Evolutionary conservation across 2,888 invertebrate genomes (phyloP), one percentile per base, ranked within the genome.

Genomic region (Monopis laevigella): DNA sequence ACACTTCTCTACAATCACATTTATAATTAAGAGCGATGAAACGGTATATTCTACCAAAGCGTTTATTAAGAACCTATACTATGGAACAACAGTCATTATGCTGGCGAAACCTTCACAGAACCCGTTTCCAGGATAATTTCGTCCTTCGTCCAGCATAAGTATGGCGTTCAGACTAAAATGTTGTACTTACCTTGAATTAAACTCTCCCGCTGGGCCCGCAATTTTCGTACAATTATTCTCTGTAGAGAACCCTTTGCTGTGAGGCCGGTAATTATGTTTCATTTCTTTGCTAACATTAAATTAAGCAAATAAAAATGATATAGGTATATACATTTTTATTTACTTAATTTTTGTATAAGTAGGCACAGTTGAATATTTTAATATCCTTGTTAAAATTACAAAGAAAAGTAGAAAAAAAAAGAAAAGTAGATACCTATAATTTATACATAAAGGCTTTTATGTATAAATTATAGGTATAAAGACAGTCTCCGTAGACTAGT

Each of bases 151-250:
- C 74, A 65, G 71, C 56, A 59, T 64, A 64, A 61, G 66, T 59
- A 64, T 62, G 67, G 67, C 61, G 60, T 59, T 58, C 58, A 57
- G 62, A 56, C 67, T 29, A 21, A 21, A 21, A 21, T 21, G 24
- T 21, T 21, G 24, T 21, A 21, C 24, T 36, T 11, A 36, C 73
- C 73, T 67, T 65, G 66, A 69, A 77, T 77, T 77, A 77, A 77
- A 72, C 62, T 66, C 65, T 75, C 75, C 73, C 74, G 56, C 58
- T 70, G 73, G 71, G 66, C 60, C 52, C 50, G 64, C 75, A 63
- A 70, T 67, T 66, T 75, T 70, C 66, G 60, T 55, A 69, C 73
- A 77, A 77, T 80, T 78, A 78, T 74, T 78, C 74, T 73, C 75
- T 55, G 61, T 68, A 75, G 77, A 65, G 66, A 66, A 74, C 71